Conservation (phyloP, 2,113 vertebrate genomes). For the Nymphicus hollandicus region DNA sequence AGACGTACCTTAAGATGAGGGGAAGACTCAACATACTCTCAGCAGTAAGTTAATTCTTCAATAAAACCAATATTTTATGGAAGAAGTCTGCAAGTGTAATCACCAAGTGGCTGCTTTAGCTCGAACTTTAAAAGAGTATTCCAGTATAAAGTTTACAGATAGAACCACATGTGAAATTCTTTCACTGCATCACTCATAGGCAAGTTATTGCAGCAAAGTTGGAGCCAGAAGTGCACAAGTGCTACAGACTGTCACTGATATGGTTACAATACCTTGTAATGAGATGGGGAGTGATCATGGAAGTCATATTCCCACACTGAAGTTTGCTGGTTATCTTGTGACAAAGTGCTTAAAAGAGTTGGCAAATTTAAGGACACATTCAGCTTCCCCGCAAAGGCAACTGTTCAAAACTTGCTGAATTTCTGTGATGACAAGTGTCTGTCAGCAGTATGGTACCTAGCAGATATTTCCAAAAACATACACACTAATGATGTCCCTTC, state of each 20-base stretch:
- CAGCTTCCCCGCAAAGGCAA: not conserved
- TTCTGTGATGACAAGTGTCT: not conserved
- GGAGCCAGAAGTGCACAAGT: not conserved
- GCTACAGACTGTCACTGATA: not conserved
- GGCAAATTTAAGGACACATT: not conserved
- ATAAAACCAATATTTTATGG: not conserved
- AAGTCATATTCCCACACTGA: not conserved
- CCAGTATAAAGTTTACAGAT: not conserved
- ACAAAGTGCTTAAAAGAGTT: not conserved
- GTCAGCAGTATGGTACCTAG: not conserved
- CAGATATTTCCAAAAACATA: not conserved
- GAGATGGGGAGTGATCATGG: not conserved
- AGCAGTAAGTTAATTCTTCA: not conserved
- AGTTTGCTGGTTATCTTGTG: not conserved
- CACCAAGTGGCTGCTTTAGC: not conserved
- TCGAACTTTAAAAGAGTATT: not conserved
- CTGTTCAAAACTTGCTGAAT: not conserved
- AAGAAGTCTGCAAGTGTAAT: not conserved
- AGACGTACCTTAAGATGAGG: fast-evolving
- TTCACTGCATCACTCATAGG: not conserved
- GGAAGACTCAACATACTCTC: not conserved
- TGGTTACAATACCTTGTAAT: not conserved
- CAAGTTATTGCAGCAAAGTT: not conserved
- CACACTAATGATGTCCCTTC: not conserved
- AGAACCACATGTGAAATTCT: not conserved